Evolutionary conservation across 2,113 vertebrate genomes (phyloP), one percentile per base, ranked within the genome.

Genomic region (Manacus vitellinus): DNA sequence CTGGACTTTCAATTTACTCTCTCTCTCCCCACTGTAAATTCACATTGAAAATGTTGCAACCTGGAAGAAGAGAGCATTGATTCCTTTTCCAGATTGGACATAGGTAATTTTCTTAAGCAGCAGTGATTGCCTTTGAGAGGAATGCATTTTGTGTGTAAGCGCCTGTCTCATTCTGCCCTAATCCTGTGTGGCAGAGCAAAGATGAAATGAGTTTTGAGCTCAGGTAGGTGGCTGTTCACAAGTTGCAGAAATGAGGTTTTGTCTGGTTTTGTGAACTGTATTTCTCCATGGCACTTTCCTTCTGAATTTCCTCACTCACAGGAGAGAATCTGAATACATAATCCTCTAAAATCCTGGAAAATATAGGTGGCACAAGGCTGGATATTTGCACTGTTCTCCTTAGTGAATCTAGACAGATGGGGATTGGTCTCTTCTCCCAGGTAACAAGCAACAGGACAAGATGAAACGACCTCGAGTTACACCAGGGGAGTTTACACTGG

Each of bases 91-190:
- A 77, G 88, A 63, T 12, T 84, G 75, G 51, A 74, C 21, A 56
- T 47, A 74, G 37, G 47, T 68, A 65, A 78, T 95, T 92, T 91
- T 83, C 91, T 71, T 77, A 67, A 88, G 72, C 87, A 62, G 8
- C 4, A 44, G 62, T 24, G 44, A 62, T 78, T 59, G 33, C 28
- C 27, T 73, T 73, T 58, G 91, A 68, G 16, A 79, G 35, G 27
- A 81, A 11, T 39, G 39, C 9, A 8, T 80, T 92, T 80, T 24
- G 8, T 49, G 12, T 76, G 9, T 52, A 56, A 79, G 49, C 74
- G 43, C 33, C 67, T 72, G 61, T 56, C 47, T 94, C 46, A 35
- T 76, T 85, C 58, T 85, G 30, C 72, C 11, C 43, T 84, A 30
- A 55, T 8, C 8, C 10, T 33, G 10, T 33, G n/a, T 47, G 65